Conservation (phyloP, 2,113 vertebrate genomes). For the Albula glossodonta region DNA sequence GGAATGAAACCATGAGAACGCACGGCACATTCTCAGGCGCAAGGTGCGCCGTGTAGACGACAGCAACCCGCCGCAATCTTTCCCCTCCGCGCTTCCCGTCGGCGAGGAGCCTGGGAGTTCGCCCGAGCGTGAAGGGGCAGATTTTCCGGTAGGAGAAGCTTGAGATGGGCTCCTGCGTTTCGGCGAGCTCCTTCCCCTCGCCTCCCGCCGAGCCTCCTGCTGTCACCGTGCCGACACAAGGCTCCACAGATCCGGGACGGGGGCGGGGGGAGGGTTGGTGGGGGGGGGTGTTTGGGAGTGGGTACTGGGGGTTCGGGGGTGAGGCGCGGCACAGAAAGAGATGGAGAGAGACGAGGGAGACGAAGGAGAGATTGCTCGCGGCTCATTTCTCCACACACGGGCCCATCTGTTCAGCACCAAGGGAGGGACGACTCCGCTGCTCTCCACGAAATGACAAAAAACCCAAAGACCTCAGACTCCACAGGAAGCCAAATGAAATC, state of each 20-base stretch:
- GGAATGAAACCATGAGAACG: neutral
- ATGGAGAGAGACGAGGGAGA: constrained; percentile 34
- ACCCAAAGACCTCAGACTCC: constrained; percentile 64
- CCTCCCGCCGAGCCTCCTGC: constrained; percentile 78
- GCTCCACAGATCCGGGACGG: constrained; percentile 67
- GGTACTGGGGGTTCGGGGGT: constrained; percentile 55
- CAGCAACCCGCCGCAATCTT: constrained; percentile 33
- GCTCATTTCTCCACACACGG: constrained; percentile 77
- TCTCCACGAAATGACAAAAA: constrained; percentile 71
- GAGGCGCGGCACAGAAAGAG: constrained; percentile 40
- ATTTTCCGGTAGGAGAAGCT: constrained; percentile 91
- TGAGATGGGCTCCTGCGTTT: constrained; percentile 83
- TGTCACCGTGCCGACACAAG: constrained; percentile 77
- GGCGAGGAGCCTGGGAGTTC: constrained; percentile 66
- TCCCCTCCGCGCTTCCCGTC: constrained; percentile 63
- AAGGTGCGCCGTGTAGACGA: constrained; percentile 40
- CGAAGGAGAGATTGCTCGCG: constrained; percentile 65
- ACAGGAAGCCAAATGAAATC: constrained; percentile 74
- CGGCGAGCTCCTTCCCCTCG: constrained; percentile 73
- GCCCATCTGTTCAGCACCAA: constrained; percentile 75
- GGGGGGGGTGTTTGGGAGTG: constrained; percentile 57
- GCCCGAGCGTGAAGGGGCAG: constrained; percentile 86
- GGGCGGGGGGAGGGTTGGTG: constrained; percentile 44
- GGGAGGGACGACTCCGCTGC: constrained; percentile 72
- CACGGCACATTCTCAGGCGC: constrained; percentile 20